A percentile compares a stretch with the other conserved stretches of the same genome.
Evolutionary conservation across 2,888 invertebrate genomes (phyloP).

Genomic region (Harmothoe impar): DNA sequence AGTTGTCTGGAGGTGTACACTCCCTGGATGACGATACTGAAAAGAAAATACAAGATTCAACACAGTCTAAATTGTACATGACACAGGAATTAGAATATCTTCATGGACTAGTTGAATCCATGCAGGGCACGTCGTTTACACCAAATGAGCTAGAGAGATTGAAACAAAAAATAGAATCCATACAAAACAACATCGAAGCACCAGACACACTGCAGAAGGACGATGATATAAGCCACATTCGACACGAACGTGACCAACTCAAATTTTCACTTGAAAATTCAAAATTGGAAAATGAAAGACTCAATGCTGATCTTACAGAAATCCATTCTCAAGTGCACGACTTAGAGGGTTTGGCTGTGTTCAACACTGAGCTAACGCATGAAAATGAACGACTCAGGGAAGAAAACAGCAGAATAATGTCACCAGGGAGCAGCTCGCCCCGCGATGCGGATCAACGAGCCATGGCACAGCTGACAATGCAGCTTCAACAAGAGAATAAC

Average conservation of each 20-base stretch:
- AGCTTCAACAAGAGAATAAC: slow-evolving; percentile 57
- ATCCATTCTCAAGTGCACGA: slow-evolving; percentile 34
- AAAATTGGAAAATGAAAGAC: not conserved
- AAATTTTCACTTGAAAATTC: not conserved
- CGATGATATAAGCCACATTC: not conserved
- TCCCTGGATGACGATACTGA: not conserved
- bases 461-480: slow-evolving; percentile 36
- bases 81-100: not conserved
- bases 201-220: not conserved
- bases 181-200: not conserved
- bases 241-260: not conserved
- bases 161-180: slow-evolving; percentile 6
- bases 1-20: not conserved
- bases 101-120: not conserved
- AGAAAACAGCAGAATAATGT: not conserved
- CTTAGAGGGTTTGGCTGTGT: slow-evolving; percentile 1
- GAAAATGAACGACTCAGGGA: slow-evolving; percentile 51
- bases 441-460: slow-evolving; percentile 1
- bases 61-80: not conserved
- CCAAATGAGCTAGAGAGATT: not conserved
- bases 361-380: slow-evolving; percentile 10
- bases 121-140: not conserved
- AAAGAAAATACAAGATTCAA: not conserved
- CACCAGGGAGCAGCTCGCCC: not conserved
- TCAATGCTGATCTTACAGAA: slow-evolving; percentile 14